Evolutionary conservation across 2,888 invertebrate species (phyloP).

Genomic region (Ochlodes sylvanus): DNA sequence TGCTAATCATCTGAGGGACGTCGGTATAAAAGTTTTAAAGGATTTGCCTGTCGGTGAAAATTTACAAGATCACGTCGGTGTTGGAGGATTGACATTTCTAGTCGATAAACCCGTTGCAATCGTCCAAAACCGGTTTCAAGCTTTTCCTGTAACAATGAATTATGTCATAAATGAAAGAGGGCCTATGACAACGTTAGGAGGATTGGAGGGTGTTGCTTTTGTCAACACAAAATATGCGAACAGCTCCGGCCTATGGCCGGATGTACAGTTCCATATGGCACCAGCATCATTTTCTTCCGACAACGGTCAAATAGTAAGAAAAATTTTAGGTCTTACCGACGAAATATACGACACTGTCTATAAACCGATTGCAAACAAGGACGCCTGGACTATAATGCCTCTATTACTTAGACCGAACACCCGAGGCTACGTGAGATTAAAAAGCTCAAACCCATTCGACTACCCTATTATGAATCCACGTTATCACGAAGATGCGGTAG

Average conservation of each 20-base stretch:
- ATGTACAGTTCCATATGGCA: conserved; percentile 97
- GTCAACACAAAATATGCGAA: conserved; percentile 94
- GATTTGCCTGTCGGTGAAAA: conserved; percentile 93
- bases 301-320: conserved; percentile 89
- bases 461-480: conserved; percentile 96
- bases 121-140: conserved; percentile 91
- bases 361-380: conserved; percentile 90
- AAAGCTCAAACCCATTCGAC: conserved; percentile 93
- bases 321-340: conserved; percentile 92
- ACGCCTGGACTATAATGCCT: conserved; percentile 94
- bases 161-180: conserved; percentile 92
- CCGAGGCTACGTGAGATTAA: conserved; percentile 90
- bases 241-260: conserved; percentile 91
- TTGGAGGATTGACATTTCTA: conserved; percentile 92
- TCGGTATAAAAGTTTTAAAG: conserved; percentile 90
- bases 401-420: conserved; percentile 92
- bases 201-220: conserved; percentile 94
- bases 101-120: conserved; percentile 94
- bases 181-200: conserved; percentile 93
- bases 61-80: conserved; percentile 94
- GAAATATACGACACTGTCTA: conserved; percentile 92
- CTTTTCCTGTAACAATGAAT: conserved; percentile 91
- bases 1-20: conserved; percentile 86
- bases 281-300: conserved; percentile 95
- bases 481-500: conserved; percentile 93